Percentiles rank a stretch among this genome's conserved stretches.
Conservation (phyloP, 2,888 invertebrate species). For the Parnassius orleans region DNA sequence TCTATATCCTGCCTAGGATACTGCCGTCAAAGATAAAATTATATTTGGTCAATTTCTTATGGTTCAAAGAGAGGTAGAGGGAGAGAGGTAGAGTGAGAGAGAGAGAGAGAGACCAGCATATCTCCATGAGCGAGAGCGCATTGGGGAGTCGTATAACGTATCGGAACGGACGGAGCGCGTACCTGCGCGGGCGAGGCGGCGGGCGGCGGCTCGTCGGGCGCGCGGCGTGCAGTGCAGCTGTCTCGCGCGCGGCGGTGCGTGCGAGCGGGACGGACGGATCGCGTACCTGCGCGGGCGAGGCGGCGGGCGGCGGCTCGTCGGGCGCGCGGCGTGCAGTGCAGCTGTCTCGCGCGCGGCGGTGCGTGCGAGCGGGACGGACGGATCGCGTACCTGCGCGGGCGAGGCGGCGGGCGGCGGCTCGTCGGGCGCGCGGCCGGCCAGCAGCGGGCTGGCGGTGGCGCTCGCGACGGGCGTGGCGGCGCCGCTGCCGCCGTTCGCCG, state of each 20-base stretch:
- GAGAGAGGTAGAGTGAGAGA: too few species aligned
- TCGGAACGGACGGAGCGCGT: constrained; percentile 89
- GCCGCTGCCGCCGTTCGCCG: constrained; percentile 77
- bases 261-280: constrained; percentile 93
- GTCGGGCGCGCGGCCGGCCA: constrained; percentile 71
- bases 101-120: too few species aligned
- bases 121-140: too few species aligned
- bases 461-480: constrained; percentile 92
- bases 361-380: constrained; percentile 90
- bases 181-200: constrained; percentile 58
- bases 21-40: too few species aligned
- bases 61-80: too few species aligned
- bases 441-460: constrained; percentile 93
- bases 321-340: constrained; percentile 82
- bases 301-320: constrained; percentile 50
- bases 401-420: constrained; percentile 54
- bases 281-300: constrained; percentile 54
- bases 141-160: too few species aligned
- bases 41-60: too few species aligned
- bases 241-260: constrained; percentile 53
- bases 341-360: constrained; percentile 89
- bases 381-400: constrained; percentile 79
- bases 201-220: constrained; percentile 60
- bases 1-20: too few species aligned
- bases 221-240: constrained; percentile 33